phyloP scores from a whole-genome alignment of 2,113 vertebrate genomes.

The Ptyas mucosa region DNA sequence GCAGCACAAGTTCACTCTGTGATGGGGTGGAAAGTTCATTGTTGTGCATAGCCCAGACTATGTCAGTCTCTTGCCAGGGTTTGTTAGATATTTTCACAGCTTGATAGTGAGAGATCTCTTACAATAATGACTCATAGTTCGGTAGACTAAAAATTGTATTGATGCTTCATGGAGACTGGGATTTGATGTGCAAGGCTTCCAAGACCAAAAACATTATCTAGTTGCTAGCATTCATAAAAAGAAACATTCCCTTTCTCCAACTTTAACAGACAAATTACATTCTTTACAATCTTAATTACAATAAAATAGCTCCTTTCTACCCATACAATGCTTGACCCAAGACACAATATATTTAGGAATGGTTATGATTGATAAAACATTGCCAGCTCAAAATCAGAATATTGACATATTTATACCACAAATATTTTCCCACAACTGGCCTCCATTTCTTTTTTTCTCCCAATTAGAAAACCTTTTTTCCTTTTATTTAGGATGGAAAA shows the following conservation, averaged over 20 bases:
- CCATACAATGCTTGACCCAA: background rate
- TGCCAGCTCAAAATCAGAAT: background rate
- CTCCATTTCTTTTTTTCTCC: background rate
- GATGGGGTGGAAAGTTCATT: background rate
- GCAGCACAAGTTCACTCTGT: background rate
- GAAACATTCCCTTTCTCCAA: constrained; percentile 49
- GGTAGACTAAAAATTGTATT: background rate
- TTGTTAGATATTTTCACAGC: constrained; percentile 46
- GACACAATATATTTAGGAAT: constrained; percentile 40
- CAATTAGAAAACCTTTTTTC: background rate
- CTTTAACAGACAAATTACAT: constrained; percentile 64
- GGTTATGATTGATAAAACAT: constrained; percentile 20
- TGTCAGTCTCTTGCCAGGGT: constrained; percentile 6
- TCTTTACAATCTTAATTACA: constrained; percentile 69
- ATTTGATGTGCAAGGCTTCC: constrained; percentile 18
- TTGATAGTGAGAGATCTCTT: constrained; percentile 33
- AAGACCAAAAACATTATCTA: constrained; percentile 7
- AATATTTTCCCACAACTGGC: background rate
- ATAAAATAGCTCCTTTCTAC: constrained; percentile 43
- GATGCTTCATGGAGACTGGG: background rate
- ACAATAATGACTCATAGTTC: constrained; percentile 2
- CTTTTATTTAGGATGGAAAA: background rate
- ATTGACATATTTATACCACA: background rate
- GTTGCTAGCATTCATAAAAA: constrained; percentile 40
- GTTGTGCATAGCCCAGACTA: background rate